phyloP scores from a whole-genome alignment of 35 echinoderm and acorn worm genomes.

The Ophioderma brevispina region DNA sequence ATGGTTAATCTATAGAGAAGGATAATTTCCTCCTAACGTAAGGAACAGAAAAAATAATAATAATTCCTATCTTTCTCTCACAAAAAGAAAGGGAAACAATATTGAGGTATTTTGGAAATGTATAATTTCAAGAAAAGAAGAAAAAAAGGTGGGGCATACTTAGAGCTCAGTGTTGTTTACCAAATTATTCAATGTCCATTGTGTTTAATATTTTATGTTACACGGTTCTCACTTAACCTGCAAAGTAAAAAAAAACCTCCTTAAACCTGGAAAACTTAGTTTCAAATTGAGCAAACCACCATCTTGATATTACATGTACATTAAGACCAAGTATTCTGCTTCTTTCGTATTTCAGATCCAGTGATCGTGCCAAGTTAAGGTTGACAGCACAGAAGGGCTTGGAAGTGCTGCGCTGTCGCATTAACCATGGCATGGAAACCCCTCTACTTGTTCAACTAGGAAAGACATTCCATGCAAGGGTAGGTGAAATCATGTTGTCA shows the following conservation, averaged over 20 bases:
- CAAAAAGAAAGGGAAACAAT: too few species aligned
- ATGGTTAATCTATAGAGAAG: too few species aligned
- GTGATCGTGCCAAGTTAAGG: constrained; percentile 67
- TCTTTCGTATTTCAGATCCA: constrained; percentile 26
- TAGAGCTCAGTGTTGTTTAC: too few species aligned
- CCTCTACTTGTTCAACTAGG: constrained; percentile 74
- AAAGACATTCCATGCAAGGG: constrained; percentile 73
- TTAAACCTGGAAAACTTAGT: not conserved
- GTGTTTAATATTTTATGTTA: not conserved
- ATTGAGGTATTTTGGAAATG: too few species aligned
- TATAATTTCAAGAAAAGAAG: too few species aligned
- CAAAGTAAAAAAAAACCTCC: not conserved
- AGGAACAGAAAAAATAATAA: too few species aligned
- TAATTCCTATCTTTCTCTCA: too few species aligned
- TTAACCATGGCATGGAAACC: constrained; percentile 82
- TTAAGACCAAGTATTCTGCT: not conserved
- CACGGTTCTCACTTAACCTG: not conserved
- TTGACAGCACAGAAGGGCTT: constrained; percentile 81
- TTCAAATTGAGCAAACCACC: not conserved
- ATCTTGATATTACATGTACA: not conserved
- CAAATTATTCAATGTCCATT: too few species aligned
- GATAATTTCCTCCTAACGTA: too few species aligned
- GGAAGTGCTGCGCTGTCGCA: constrained; percentile 73
- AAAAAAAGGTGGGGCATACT: too few species aligned
- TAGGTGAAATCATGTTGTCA: constrained; percentile 33